phyloP scores from a whole-genome alignment of 2,113 vertebrate genomes.

The Psittacara wagleri region DNA sequence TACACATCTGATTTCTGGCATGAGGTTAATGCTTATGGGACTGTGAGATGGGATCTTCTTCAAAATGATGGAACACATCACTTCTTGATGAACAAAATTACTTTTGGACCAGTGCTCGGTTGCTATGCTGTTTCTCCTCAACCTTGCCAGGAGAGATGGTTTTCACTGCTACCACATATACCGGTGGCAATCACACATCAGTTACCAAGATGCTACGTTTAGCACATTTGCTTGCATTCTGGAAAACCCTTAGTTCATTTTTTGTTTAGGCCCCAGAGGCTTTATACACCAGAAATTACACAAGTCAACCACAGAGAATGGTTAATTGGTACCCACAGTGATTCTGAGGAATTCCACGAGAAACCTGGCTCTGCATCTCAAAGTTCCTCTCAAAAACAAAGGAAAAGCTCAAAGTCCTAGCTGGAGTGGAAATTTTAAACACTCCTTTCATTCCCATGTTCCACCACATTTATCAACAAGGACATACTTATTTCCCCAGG shows the following conservation, averaged over 20 bases:
- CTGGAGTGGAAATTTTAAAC: not conserved
- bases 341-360: slow-evolving; percentile 54
- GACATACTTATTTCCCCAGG: not conserved
- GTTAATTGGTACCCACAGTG: not conserved
- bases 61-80: not conserved
- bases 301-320: slow-evolving; percentile 24
- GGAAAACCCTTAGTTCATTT: not conserved
- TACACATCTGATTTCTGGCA: slow-evolving; percentile 4
- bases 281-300: slow-evolving; percentile 64
- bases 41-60: not conserved
- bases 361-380: slow-evolving; percentile 46
- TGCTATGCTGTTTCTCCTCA: not conserved
- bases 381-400: slow-evolving; percentile 20
- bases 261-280: not conserved
- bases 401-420: not conserved
- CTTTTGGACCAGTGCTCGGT: not conserved
- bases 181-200: not conserved
- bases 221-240: not conserved
- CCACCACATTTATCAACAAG: not conserved
- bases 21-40: slow-evolving; percentile 29
- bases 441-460: not conserved
- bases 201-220: not conserved
- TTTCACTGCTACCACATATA: not conserved
- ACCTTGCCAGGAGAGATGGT: not conserved
- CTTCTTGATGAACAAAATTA: slow-evolving; percentile 4